Percentiles rank a stretch among this genome's conserved stretches.
Conservation (phyloP, 2,797 vertebrate genomes). For the Brachyalestes nurse region DNA sequence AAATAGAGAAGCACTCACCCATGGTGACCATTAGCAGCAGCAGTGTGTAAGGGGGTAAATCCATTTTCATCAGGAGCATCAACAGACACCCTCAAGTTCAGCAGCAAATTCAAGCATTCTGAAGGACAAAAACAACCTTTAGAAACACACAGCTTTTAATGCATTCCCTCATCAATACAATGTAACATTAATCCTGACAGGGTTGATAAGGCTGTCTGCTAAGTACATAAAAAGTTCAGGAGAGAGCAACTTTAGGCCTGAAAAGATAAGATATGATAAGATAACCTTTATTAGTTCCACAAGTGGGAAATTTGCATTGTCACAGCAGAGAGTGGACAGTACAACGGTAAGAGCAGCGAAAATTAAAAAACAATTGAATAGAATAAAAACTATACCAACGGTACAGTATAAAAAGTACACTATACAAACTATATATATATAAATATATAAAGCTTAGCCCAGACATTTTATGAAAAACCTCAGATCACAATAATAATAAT, state of each 20-base stretch:
- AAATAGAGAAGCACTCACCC: slow-evolving; percentile 75
- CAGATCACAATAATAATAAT: too few relatives aligned
- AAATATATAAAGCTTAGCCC: too few relatives aligned
- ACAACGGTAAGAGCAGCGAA: too few relatives aligned
- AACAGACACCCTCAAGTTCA: slow-evolving; percentile 87
- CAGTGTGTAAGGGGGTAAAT: slow-evolving; percentile 91
- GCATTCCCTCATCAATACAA: not conserved
- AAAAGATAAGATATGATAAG: too few relatives aligned
- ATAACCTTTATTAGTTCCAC: not conserved
- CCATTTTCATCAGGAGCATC: slow-evolving; percentile 87
- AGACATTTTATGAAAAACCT: too few relatives aligned
- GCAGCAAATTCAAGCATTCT: slow-evolving; percentile 97
- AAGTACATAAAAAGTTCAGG: not conserved
- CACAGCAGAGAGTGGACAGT: too few relatives aligned
- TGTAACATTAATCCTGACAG: not conserved
- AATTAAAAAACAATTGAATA: too few relatives aligned
- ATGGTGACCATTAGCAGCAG: slow-evolving; percentile 87
- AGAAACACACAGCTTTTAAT: not conserved
- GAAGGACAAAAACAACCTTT: slow-evolving; percentile 32
- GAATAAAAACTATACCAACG: too few relatives aligned
- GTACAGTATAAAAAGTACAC: too few relatives aligned
- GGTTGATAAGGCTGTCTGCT: not conserved
- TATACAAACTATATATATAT: too few relatives aligned
- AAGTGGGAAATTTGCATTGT: too few relatives aligned
- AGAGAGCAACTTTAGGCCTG: too few relatives aligned